Percentiles rank a stretch among this genome's conserved stretches.
Conservation (phyloP, 2,888 invertebrate species). For the Marasmarcha lunaedactyla region DNA sequence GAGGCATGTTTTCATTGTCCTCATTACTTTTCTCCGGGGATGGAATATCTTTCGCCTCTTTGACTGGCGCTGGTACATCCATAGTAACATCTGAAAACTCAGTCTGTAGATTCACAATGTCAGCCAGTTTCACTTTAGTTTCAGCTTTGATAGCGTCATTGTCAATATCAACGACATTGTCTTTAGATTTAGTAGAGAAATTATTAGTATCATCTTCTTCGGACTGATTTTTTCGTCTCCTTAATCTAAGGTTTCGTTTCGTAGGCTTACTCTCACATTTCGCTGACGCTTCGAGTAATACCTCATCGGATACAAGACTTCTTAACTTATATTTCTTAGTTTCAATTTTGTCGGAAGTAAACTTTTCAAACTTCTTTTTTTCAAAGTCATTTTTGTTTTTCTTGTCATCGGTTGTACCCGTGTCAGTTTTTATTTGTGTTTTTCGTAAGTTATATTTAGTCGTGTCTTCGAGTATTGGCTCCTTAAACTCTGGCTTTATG, state of each 20-base stretch:
- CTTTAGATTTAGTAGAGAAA: constrained; percentile 12
- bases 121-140: constrained; percentile 32
- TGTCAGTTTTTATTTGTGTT: constrained; percentile 15
- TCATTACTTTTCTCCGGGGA: constrained; percentile 36
- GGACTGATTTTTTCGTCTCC: constrained; percentile 26
- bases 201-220: constrained; percentile 9
- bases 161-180: not conserved
- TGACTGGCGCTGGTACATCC: constrained; percentile 33
- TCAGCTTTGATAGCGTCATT: constrained; percentile 10
- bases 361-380: not conserved
- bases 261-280: constrained; percentile 27
- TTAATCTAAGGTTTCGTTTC: constrained; percentile 35
- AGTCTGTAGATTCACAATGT: constrained; percentile 45
- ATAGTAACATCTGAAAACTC: constrained; percentile 52
- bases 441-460: constrained; percentile 41
- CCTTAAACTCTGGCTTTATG: constrained; percentile 10
- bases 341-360: not conserved
- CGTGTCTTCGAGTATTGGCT: constrained; percentile 15
- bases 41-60: constrained; percentile 34
- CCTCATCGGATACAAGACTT: constrained; percentile 16
- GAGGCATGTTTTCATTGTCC: constrained; percentile 38
- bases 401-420: constrained; percentile 6
- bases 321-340: constrained; percentile 8
- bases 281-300: constrained; percentile 22
- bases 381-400: not conserved